phyloP scores from a whole-genome alignment of 2,888 invertebrate genomes.

The Diadegma fenestrale region DNA sequence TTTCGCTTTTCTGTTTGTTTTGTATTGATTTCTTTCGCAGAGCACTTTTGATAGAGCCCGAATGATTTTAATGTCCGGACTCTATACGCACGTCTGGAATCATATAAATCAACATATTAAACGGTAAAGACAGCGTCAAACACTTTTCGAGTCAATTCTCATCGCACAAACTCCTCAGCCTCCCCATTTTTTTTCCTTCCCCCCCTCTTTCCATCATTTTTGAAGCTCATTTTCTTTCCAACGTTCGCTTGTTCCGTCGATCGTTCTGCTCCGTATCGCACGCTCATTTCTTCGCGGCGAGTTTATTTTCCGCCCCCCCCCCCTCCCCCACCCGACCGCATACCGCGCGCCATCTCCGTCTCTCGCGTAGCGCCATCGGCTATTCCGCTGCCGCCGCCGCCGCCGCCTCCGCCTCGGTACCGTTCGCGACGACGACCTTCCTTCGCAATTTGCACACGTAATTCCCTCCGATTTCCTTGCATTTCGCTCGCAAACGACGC shows the following conservation, averaged over 20 bases:
- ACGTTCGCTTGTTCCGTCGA: constrained; percentile 6
- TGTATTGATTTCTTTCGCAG: constrained; percentile 75
- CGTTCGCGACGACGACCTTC: background rate
- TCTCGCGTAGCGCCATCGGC: background rate
- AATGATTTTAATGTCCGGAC: constrained; percentile 80
- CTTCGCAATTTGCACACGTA: background rate
- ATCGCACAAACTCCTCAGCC: background rate
- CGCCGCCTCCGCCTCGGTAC: too few species aligned
- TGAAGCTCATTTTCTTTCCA: background rate
- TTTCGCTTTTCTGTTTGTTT: constrained; percentile 61
- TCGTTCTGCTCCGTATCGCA: constrained; percentile 14
- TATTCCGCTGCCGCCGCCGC: background rate
- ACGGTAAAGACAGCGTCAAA: constrained; percentile 79
- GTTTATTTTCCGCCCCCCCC: background rate
- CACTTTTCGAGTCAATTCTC: constrained; percentile 3
- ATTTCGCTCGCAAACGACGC: background rate
- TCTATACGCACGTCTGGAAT: constrained; percentile 84
- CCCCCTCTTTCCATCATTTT: background rate
- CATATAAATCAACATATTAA: constrained; percentile 85
- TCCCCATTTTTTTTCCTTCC: background rate
- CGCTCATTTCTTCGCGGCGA: constrained; percentile 7
- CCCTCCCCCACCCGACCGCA: background rate
- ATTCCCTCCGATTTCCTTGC: background rate
- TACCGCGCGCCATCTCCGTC: background rate
- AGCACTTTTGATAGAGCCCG: constrained; percentile 82